These are phyloP conservation scores for Drosophila obscura DNA, from an alignment of 1,140 invertebrate genomes.

Conservation along the genomic window DNA sequence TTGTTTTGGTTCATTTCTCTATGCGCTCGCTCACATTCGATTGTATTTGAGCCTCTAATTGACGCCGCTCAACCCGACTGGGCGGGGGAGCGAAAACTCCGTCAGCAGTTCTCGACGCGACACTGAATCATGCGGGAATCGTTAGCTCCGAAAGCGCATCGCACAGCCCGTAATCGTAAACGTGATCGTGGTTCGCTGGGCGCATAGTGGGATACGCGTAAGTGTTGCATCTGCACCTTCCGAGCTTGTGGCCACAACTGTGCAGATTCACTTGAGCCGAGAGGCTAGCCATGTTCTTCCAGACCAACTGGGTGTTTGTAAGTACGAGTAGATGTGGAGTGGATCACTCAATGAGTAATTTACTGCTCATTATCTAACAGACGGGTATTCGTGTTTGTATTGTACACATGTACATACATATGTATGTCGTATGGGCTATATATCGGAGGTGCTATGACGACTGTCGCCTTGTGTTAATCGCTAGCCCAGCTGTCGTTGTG, in stretches of 20 bases:
- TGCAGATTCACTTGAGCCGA: conserved; percentile 1
- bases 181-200: conserved; percentile 19
- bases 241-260: conserved; percentile 14
- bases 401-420: neutral
- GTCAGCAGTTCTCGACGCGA: conserved; percentile 59
- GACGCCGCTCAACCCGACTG: conserved; percentile 59
- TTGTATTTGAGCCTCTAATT: conserved; percentile 59
- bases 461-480: conserved; percentile 54
- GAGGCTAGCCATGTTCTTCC: conserved; percentile 63
- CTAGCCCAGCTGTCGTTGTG: conserved; percentile 56
- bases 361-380: neutral
- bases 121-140: conserved; percentile 67
- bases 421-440: neutral
- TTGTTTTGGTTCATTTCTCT: conserved; percentile 7
- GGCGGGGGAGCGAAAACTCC: conserved; percentile 36
- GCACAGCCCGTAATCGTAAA: conserved; percentile 14
- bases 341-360: conserved; percentile 27
- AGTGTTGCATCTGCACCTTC: conserved; percentile 3
- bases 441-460: too few species aligned
- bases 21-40: conserved; percentile 20
- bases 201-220: conserved; percentile 19
- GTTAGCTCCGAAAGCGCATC: conserved; percentile 13
- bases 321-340: conserved; percentile 44
- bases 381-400: conserved; percentile 1
- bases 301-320: conserved; percentile 82